A percentile compares a stretch with the other conserved stretches of the same genome.
Conservation (phyloP, 2,113 vertebrate species). For the Kobus ellipsiprymnus region DNA sequence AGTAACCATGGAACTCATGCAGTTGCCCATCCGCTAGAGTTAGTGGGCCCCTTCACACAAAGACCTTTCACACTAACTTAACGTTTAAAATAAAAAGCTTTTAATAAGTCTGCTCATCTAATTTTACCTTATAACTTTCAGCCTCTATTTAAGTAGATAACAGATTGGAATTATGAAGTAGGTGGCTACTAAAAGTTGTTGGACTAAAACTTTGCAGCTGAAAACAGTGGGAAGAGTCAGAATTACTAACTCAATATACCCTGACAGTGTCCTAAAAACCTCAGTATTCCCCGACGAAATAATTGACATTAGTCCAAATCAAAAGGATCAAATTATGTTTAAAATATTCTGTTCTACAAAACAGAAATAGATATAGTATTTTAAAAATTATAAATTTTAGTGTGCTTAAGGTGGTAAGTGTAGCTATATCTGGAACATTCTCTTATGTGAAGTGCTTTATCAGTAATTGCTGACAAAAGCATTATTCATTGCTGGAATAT, state of each 20-base stretch:
- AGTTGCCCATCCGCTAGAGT: background rate
- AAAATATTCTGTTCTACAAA: background rate
- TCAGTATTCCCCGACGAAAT: background rate
- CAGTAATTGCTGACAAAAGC: background rate
- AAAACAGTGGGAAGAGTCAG: background rate
- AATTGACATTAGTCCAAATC: background rate
- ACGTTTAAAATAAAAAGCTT: background rate
- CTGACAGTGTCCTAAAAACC: background rate
- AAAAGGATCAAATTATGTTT: background rate
- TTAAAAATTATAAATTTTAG: background rate
- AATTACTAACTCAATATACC: background rate
- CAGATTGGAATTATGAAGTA: background rate
- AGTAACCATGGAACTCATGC: background rate
- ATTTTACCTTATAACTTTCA: background rate
- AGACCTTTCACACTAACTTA: background rate
- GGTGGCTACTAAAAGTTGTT: background rate
- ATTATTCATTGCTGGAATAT: background rate
- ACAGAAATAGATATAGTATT: background rate
- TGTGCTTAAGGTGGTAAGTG: background rate
- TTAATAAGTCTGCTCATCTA: background rate
- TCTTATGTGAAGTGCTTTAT: background rate
- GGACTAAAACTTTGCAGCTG: background rate
- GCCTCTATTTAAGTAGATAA: background rate
- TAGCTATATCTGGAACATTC: background rate
- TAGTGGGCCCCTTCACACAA: background rate